Evolutionary conservation across 2,113 vertebrate genomes (phyloP).

Genomic region (Oreochromis spilurus): DNA sequence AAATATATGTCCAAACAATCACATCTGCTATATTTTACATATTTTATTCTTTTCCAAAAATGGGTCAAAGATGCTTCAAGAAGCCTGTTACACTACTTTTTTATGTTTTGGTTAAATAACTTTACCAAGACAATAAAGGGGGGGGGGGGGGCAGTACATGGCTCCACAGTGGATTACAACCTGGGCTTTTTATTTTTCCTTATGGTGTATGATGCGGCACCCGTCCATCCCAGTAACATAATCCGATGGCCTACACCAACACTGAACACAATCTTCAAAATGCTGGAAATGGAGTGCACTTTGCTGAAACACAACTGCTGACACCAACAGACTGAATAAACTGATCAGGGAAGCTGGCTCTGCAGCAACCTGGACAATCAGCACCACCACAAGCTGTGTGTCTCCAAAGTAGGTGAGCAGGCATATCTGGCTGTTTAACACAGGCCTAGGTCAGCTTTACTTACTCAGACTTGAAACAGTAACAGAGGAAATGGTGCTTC

Average conservation of each 20-base stretch:
- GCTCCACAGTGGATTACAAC: accelerated
- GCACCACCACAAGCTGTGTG: not conserved
- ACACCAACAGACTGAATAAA: not conserved
- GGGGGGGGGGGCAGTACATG: not conserved
- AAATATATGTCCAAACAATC: not conserved
- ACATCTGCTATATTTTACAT: accelerated
- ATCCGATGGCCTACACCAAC: not conserved
- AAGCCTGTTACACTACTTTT: accelerated
- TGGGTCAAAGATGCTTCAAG: not conserved
- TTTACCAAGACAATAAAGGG: not conserved
- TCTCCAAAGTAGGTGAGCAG: not conserved
- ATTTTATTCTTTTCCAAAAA: accelerated
- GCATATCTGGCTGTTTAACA: accelerated
- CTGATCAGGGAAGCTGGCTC: not conserved
- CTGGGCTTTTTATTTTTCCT: not conserved
- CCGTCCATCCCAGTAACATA: accelerated
- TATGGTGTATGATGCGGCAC: accelerated
- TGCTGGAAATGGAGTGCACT: accelerated
- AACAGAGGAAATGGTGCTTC: not conserved
- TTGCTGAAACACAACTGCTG: not conserved
- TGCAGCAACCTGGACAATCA: not conserved
- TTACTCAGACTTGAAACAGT: not conserved
- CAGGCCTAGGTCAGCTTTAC: not conserved
- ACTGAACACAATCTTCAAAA: not conserved
- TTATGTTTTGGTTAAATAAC: not conserved